Percentiles rank a stretch among this genome's conserved stretches.
Evolutionary conservation across 2,888 invertebrate genomes (phyloP).

Genomic region (Rosalia funebris): DNA sequence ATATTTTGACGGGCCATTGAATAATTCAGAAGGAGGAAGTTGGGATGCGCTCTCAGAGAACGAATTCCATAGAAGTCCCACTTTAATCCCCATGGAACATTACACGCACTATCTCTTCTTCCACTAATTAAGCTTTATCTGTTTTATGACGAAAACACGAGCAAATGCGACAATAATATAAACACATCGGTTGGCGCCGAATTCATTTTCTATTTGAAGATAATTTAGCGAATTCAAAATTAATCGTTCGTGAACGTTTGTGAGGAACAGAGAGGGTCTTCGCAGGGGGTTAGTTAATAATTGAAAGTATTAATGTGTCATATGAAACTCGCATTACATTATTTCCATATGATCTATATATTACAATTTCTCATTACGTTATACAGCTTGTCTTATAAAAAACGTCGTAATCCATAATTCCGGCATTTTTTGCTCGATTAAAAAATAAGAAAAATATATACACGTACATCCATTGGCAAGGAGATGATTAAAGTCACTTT

Average conservation of each 20-base stretch:
- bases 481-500: too few species aligned
- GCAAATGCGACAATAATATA: constrained; percentile 25
- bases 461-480: too few species aligned
- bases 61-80: constrained; percentile 6
- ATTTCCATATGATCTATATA: too few species aligned
- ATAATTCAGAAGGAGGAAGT: constrained; percentile 21
- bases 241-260: constrained; percentile 28
- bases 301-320: too few species aligned
- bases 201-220: constrained; percentile 27
- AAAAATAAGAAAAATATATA: too few species aligned
- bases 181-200: constrained; percentile 14
- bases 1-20: constrained; percentile 26
- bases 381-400: too few species aligned
- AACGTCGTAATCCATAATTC: too few species aligned
- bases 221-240: constrained; percentile 30
- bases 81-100: constrained; percentile 32
- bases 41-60: constrained; percentile 6
- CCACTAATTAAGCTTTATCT: constrained; percentile 49
- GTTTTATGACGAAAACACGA: constrained; percentile 26
- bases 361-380: too few species aligned
- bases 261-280: background rate
- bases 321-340: too few species aligned
- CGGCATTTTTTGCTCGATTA: too few species aligned
- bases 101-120: constrained; percentile 49
- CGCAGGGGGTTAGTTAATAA: too few species aligned